These are phyloP conservation scores for Drosophila malerkotliana DNA, from an alignment of 1,140 invertebrate genomes.

Conservation along the genomic window DNA sequence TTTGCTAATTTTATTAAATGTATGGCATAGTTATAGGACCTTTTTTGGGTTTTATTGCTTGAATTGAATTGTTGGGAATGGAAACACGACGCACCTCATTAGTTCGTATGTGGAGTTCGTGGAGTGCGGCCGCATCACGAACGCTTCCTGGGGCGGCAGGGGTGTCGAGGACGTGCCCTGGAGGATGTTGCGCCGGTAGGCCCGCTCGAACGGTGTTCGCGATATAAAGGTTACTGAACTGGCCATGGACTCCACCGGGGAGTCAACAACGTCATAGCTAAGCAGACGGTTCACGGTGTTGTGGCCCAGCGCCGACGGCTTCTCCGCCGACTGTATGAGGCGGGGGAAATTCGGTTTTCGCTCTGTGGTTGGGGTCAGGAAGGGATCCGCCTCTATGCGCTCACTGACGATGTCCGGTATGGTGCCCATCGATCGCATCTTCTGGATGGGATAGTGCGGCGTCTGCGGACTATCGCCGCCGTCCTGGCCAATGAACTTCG, in stretches of 20 bases:
- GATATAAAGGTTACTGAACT: slow-evolving; percentile 66
- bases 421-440: slow-evolving; percentile 83
- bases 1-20: slow-evolving; percentile 10
- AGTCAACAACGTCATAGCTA: slow-evolving; percentile 72
- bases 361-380: slow-evolving; percentile 75
- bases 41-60: slow-evolving; percentile 17
- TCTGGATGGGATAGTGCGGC: slow-evolving; percentile 77
- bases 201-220: slow-evolving; percentile 78
- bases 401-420: slow-evolving; percentile 79
- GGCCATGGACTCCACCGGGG: slow-evolving; percentile 42
- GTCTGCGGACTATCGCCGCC: slow-evolving; percentile 54
- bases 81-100: slow-evolving; percentile 82
- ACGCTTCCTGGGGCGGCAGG: slow-evolving; percentile 53
- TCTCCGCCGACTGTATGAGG: slow-evolving; percentile 67
- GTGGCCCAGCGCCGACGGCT: slow-evolving; percentile 43
- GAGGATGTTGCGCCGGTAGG: slow-evolving; percentile 71
- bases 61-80: slow-evolving; percentile 19
- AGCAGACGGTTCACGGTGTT: slow-evolving; percentile 60
- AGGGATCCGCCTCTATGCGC: slow-evolving; percentile 75
- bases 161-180: slow-evolving; percentile 56
- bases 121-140: slow-evolving; percentile 72
- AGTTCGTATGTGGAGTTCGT: slow-evolving; percentile 80
- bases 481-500: slow-evolving; percentile 82
- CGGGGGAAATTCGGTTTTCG: slow-evolving; percentile 65
- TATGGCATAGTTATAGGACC: slow-evolving; percentile 12